A percentile compares a stretch with the other conserved stretches of the same genome.
phyloP scores from a whole-genome alignment of 30 jellyfish, hydroid and myxozoan genomes.

The Hydra vulgaris region DNA sequence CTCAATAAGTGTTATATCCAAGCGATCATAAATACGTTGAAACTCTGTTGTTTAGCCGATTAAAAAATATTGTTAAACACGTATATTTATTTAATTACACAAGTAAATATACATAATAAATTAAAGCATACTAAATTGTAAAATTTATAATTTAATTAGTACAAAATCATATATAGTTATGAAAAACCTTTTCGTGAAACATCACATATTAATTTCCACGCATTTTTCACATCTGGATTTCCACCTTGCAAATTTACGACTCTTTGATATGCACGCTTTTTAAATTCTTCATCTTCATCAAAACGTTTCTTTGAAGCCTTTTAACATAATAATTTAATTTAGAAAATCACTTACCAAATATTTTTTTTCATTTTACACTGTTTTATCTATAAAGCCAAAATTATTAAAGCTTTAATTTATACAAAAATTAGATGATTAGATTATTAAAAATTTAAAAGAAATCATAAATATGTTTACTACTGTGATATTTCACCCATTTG shows the following conservation, averaged over 20 bases:
- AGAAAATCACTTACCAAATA: not conserved
- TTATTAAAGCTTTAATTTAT: no score
- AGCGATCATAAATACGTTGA: slow-evolving; percentile 80
- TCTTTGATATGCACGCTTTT: slow-evolving; percentile 82
- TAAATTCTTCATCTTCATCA: slow-evolving; percentile 85
- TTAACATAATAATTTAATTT: not conserved
- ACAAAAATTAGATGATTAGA: no score
- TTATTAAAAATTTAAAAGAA: no score
- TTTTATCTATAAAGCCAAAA: no score
- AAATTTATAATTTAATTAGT: no score
- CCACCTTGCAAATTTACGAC: slow-evolving; percentile 90
- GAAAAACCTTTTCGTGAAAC: slow-evolving; percentile 74
- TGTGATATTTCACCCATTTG: no score
- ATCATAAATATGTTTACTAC: no score
- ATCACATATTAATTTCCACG: slow-evolving; percentile 90
- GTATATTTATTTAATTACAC: not conserved
- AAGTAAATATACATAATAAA: not conserved
- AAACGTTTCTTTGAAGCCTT: slow-evolving; percentile 95
- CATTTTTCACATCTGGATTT: slow-evolving; percentile 64
- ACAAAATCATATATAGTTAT: no score
- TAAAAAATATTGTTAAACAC: not conserved
- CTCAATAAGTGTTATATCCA: slow-evolving; percentile 67
- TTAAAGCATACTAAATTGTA: not conserved
- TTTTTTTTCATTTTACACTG: no score
- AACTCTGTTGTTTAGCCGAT: slow-evolving; percentile 52